Percentiles rank a stretch among this genome's conserved stretches.
Evolutionary conservation across 2,113 vertebrate species (phyloP).

Genomic region (Myiozetetes cayanensis): DNA sequence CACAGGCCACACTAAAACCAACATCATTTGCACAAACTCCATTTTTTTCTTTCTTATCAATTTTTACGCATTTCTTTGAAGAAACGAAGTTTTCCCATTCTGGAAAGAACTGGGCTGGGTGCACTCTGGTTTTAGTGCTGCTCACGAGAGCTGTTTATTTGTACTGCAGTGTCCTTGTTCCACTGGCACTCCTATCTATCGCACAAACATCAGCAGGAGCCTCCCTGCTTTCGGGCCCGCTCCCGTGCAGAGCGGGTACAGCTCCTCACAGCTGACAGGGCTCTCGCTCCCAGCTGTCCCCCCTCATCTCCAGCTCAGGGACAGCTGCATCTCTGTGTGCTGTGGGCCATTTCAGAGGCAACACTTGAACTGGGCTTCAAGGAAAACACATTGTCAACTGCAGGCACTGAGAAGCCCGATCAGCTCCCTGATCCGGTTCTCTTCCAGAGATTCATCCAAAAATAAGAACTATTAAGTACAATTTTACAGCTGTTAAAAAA

Average conservation of each 20-base stretch:
- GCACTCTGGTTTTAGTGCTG: background rate
- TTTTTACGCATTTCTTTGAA: background rate
- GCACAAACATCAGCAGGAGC: background rate
- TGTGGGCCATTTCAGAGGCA: background rate
- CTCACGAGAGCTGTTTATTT: background rate
- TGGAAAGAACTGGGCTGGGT: background rate
- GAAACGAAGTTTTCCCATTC: background rate
- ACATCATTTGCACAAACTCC: background rate
- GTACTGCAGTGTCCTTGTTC: no score
- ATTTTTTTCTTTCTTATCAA: background rate
- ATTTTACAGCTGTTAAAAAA: background rate
- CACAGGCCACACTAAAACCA: background rate
- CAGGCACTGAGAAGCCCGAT: background rate
- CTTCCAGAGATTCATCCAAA: background rate
- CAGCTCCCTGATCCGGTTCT: background rate
- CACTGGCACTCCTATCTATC: background rate
- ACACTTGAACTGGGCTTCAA: background rate
- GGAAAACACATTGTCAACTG: background rate
- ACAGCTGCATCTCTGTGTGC: background rate
- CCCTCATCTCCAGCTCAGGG: background rate
- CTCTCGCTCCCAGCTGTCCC: background rate
- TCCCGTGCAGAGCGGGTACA: background rate
- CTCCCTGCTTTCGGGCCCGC: background rate
- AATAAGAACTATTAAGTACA: background rate
- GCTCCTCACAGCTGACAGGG: background rate